Base-by-base conservation (phyloP, 35 echinoderm and acorn worm species). In the Heliocidaris tuberculata region DNA sequence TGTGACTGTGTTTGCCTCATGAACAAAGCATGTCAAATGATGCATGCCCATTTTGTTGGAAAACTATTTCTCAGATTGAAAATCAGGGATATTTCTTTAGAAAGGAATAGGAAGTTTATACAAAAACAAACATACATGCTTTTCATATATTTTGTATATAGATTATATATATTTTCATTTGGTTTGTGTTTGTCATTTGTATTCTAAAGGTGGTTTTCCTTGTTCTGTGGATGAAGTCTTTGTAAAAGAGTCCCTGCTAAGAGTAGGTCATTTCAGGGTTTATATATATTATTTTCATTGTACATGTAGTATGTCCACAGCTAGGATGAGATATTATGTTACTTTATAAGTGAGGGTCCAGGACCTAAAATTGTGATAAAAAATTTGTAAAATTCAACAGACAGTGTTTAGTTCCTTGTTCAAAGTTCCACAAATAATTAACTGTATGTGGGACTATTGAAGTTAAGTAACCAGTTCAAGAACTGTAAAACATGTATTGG, bases 121-220 rank as follows among this genome's bases (percentile, higher is more conserved):
- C 19, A n/a, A 78, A 78, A 71, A 19, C 35, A 42, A 19, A 60
- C 59, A 19, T 60, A n/a, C 65, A 78, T 78, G 65, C 65, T 78
- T 78, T 8, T 78, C 21, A 78, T n/a, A 78, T 78, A 78, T 78
- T 78, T 78, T 78, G 65, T 78, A 78, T 78, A 78, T 78, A 78
- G 65, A 78, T 78, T 78, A 78, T 78, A 78, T 78, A 78, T 78
- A 78, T 78, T 78, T 78, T 78, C 65, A 78, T 27, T 78, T 78
- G 65, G 65, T 78, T 78, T 78, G 21, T 78, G 65, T 78, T 78
- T 78, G 19, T 78, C 65, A 78, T 78, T 17, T 78, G 65, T 78
- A 78, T 78, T 78, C 52, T 56, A 56, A 11, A 56, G 65, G 21
- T 78, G 27, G 21, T 78, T 78, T 78, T 78, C 24, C 65, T 56